Evolutionary conservation across 2,113 vertebrate genomes (phyloP).

Genomic region (Chauna torquata): DNA sequence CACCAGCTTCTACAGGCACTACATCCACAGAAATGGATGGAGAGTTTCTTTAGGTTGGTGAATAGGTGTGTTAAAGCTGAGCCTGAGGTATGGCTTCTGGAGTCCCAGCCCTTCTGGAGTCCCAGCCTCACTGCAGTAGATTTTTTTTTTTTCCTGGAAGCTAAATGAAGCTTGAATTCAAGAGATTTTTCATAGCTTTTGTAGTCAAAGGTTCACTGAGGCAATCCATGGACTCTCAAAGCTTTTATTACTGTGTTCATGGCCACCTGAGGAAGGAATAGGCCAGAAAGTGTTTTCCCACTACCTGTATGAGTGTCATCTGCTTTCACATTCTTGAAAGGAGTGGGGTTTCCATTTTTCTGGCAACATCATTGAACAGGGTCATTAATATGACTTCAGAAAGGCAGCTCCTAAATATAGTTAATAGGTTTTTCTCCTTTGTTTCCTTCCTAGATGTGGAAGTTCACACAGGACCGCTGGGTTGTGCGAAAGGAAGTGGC

Average conservation of each 20-base stretch:
- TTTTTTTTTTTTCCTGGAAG: not conserved
- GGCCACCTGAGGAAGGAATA: not conserved
- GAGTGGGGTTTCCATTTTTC: not conserved
- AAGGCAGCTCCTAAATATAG: not conserved
- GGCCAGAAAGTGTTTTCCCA: not conserved
- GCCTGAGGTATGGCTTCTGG: not conserved
- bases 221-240: not conserved
- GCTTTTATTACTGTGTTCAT: not conserved
- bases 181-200: not conserved
- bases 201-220: not conserved
- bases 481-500: slow-evolving; percentile 93
- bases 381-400: not conserved
- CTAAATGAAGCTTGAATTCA: not conserved
- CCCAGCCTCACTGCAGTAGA: not conserved
- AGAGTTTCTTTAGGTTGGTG: not conserved
- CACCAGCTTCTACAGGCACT: not conserved
- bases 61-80: not conserved
- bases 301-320: not conserved
- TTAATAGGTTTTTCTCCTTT: not conserved
- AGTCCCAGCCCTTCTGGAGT: not conserved
- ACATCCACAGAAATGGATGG: not conserved
- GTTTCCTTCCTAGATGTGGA: slow-evolving; percentile 88
- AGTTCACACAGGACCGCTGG: slow-evolving; percentile 92
- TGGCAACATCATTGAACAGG: not conserved
- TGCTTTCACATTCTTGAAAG: not conserved